phyloP scores from a whole-genome alignment of 2,113 vertebrate species.

The Cynocephalus volans region DNA sequence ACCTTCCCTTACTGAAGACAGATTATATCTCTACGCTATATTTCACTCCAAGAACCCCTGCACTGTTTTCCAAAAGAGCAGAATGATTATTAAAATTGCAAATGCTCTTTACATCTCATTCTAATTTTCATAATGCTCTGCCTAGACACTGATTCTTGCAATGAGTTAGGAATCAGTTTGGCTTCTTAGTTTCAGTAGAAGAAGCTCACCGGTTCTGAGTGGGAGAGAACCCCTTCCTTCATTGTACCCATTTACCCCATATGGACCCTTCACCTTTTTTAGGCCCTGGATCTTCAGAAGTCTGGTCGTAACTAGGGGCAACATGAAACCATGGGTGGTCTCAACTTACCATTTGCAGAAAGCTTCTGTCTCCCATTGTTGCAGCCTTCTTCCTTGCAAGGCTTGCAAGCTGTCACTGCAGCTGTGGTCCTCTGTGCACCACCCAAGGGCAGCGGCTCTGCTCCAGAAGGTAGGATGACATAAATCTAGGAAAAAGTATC shows the following conservation, averaged over 20 bases:
- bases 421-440: background rate
- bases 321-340: background rate
- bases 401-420: background rate
- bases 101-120: background rate
- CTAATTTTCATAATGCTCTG: background rate
- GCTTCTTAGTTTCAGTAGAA: background rate
- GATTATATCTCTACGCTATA: background rate
- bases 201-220: background rate
- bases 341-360: conserved; percentile 7
- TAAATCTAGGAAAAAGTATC: background rate
- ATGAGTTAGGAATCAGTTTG: background rate
- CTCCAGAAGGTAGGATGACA: background rate
- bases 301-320: background rate
- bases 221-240: background rate
- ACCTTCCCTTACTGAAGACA: background rate
- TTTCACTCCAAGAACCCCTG: background rate
- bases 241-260: background rate
- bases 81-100: background rate
- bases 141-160: background rate
- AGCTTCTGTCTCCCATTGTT: background rate
- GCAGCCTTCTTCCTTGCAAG: background rate
- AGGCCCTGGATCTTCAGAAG: background rate
- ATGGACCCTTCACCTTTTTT: background rate
- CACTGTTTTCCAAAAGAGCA: background rate
- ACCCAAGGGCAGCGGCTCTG: background rate